A percentile compares a stretch with the other conserved stretches of the same genome.
Conservation (phyloP, 2,797 vertebrate genomes). For the Poecilia wingei region DNA sequence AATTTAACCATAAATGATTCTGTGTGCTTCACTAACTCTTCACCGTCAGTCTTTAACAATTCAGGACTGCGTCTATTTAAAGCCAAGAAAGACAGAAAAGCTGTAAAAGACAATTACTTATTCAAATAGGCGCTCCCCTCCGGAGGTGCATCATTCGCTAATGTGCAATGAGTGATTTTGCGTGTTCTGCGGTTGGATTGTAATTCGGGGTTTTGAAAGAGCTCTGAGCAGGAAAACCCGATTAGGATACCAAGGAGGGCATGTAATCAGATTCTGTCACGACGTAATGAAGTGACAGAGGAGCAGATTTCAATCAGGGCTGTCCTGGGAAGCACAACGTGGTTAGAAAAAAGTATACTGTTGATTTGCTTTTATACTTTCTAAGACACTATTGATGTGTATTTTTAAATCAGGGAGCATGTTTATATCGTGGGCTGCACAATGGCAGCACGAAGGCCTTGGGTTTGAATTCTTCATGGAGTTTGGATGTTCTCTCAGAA, state of each 20-base stretch:
- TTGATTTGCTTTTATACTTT: constrained; percentile 1
- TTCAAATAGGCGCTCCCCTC: constrained; percentile 38
- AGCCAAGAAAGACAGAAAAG: constrained; percentile 18
- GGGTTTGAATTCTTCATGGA: background rate
- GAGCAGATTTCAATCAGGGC: constrained; percentile 52
- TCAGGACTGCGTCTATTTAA: constrained; percentile 35
- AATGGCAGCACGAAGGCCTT: background rate
- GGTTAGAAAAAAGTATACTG: constrained; percentile 2
- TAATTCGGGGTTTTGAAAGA: constrained; percentile 43
- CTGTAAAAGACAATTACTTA: constrained; percentile 41
- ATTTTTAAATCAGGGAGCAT: background rate
- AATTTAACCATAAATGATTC: constrained; percentile 56
- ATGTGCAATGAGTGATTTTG: constrained; percentile 53
- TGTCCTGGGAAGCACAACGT: constrained; percentile 11
- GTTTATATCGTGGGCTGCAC: background rate
- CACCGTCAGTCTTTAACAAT: constrained; percentile 48
- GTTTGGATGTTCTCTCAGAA: background rate
- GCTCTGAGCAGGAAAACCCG: constrained; percentile 50
- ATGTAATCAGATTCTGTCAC: constrained; percentile 62
- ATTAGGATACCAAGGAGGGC: constrained; percentile 52
- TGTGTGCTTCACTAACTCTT: constrained; percentile 37
- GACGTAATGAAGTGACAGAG: constrained; percentile 59
- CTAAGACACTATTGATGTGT: background rate
- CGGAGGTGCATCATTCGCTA: constrained; percentile 48
- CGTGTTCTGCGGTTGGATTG: constrained; percentile 50